These are phyloP conservation scores for Drosophila novamexicana DNA, from an alignment of 1,140 invertebrate genomes.

Conservation along the genomic window DNA sequence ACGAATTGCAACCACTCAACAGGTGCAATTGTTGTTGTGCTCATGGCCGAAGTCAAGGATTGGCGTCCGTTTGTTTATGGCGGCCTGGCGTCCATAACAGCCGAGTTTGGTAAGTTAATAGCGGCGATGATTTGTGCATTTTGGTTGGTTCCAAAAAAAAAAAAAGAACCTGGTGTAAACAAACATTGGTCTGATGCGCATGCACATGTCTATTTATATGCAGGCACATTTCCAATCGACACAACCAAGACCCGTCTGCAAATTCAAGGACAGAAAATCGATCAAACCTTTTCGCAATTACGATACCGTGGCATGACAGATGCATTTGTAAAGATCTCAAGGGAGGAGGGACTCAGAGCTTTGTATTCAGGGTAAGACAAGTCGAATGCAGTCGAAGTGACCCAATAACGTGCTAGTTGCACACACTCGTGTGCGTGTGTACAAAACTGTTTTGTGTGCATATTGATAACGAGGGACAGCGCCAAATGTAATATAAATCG, in stretches of 20 bases:
- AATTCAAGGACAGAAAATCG: slow-evolving; percentile 95
- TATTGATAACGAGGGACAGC: slow-evolving; percentile 42
- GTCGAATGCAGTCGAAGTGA: slow-evolving; percentile 15
- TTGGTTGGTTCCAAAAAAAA: neutral
- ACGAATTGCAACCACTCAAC: slow-evolving; percentile 55
- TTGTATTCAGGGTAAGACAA: slow-evolving; percentile 92
- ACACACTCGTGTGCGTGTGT: neutral
- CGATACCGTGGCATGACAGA: slow-evolving; percentile 96
- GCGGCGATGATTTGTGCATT: slow-evolving; percentile 4
- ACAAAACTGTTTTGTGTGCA: neutral
- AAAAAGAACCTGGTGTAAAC: slow-evolving; percentile 55
- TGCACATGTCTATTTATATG: slow-evolving; percentile 54
- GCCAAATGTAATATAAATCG: slow-evolving; percentile 8
- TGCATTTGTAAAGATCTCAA: slow-evolving; percentile 93
- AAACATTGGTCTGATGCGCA: slow-evolving; percentile 31
- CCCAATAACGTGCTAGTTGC: slow-evolving; percentile 42
- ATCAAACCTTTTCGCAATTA: slow-evolving; percentile 90
- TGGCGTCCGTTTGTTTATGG: slow-evolving; percentile 97
- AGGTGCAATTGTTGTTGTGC: slow-evolving; percentile 84
- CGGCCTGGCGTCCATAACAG: slow-evolving; percentile 95
- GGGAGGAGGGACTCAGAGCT: slow-evolving; percentile 91
- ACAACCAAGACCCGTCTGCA: slow-evolving; percentile 98
- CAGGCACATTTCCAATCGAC: slow-evolving; percentile 99
- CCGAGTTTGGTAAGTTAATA: slow-evolving; percentile 92
- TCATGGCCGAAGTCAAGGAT: slow-evolving; percentile 85